Conservation (phyloP, 2,888 invertebrate genomes). For the Ectemnius cavifrons region DNA sequence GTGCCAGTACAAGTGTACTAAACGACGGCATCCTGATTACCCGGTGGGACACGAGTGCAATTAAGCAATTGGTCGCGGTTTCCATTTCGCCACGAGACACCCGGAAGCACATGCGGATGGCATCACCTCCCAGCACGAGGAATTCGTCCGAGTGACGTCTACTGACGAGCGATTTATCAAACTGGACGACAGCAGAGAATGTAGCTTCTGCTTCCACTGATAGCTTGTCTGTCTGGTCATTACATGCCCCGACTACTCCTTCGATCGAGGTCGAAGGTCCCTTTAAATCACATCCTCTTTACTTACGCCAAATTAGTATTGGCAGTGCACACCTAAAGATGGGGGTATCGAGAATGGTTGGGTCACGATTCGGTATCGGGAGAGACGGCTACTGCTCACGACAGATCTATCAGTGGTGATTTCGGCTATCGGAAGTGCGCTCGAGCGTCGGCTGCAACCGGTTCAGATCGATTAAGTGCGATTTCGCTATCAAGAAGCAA, state of each 20-base stretch:
- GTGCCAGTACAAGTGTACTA: slow-evolving; percentile 70
- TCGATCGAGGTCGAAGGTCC: too few relatives aligned
- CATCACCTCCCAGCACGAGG: slow-evolving; percentile 31
- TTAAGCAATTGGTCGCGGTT: slow-evolving; percentile 76
- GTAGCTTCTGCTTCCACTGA: slow-evolving; percentile 25
- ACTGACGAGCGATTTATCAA: slow-evolving; percentile 39
- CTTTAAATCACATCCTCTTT: too few relatives aligned
- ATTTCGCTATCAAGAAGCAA: slow-evolving; percentile 27
- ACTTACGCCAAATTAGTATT: too few relatives aligned
- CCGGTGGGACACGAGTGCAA: slow-evolving; percentile 64
- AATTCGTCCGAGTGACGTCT: slow-evolving; percentile 42
- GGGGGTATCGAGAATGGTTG: too few relatives aligned
- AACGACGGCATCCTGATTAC: slow-evolving; percentile 77
- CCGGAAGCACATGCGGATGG: slow-evolving; percentile 57
- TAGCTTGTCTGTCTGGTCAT: slow-evolving; percentile 12
- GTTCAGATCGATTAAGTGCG: slow-evolving; percentile 27
- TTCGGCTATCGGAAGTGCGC: slow-evolving; percentile 26
- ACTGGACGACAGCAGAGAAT: slow-evolving; percentile 16
- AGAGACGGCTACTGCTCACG: slow-evolving; percentile 1
- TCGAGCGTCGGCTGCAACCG: slow-evolving; percentile 19
- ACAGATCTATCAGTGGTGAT: slow-evolving; percentile 42
- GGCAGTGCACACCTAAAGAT: too few relatives aligned
- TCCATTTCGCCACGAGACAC: slow-evolving; percentile 67
- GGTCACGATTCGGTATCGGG: too few relatives aligned
- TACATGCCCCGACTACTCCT: too few relatives aligned